A percentile compares a stretch with the other conserved stretches of the same genome.
These are phyloP conservation scores for Rhea pennata DNA, from an alignment of 2,113 vertebrate species.

Conservation along the genomic window DNA sequence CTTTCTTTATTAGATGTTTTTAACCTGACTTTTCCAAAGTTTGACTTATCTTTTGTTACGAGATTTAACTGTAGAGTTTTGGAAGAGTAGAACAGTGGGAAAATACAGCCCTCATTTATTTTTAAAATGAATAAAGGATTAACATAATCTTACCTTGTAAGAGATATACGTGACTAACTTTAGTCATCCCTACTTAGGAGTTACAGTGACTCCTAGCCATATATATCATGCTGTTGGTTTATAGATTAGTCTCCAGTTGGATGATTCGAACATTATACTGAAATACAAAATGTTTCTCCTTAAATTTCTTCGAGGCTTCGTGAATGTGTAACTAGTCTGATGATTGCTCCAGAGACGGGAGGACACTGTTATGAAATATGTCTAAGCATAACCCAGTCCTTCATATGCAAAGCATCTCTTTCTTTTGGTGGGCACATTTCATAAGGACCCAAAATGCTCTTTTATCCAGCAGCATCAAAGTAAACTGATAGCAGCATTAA, in stretches of 20 bases:
- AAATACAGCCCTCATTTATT: not conserved
- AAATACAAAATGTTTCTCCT: not conserved
- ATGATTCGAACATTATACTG: not conserved
- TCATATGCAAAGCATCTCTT: not conserved
- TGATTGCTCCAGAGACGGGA: not conserved
- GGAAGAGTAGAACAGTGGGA: not conserved
- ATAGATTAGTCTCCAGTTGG: not conserved
- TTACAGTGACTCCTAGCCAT: not conserved
- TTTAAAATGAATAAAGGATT: not conserved
- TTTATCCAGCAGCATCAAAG: not conserved
- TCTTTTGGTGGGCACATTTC: not conserved
- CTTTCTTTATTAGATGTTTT: not conserved
- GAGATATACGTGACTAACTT: not conserved
- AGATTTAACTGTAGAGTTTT: not conserved
- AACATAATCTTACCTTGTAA: not conserved
- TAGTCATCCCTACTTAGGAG: not conserved
- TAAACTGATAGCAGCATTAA: not conserved
- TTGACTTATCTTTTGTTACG: not conserved
- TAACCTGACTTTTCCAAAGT: not conserved
- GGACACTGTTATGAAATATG: not conserved
- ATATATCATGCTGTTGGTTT: not conserved
- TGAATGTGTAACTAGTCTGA: not conserved
- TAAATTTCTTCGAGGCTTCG: not conserved
- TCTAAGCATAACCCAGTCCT: not conserved
- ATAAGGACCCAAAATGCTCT: not conserved